Evolutionary conservation across 2,113 vertebrate species (phyloP).

Genomic region (Cinclus mexicanus): DNA sequence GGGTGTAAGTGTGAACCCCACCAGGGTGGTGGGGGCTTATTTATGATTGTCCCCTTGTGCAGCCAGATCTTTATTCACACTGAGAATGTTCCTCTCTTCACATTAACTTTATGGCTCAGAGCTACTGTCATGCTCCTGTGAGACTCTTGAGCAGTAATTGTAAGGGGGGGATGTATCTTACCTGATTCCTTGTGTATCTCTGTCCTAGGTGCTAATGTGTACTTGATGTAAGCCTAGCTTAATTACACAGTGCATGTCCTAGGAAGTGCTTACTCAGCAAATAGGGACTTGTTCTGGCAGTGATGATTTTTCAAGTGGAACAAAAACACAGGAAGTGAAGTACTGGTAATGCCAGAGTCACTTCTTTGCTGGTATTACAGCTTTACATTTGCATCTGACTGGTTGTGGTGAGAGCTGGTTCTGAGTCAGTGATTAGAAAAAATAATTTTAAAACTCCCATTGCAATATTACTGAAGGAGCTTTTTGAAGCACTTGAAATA

Average conservation of each 20-base stretch:
- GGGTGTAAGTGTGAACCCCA: background rate
- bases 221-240: background rate
- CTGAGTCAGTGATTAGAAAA: background rate
- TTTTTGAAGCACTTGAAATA: background rate
- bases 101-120: background rate
- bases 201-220: background rate
- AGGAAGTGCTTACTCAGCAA: slow-evolving; percentile 8
- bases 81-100: background rate
- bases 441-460: background rate
- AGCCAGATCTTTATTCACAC: background rate
- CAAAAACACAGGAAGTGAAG: slow-evolving; percentile 39
- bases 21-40: rapidly evolving
- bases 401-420: background rate
- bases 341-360: background rate
- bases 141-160: background rate
- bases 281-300: background rate
- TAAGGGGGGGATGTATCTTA: background rate
- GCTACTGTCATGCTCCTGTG: background rate
- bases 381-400: background rate
- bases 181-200: background rate
- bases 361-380: background rate
- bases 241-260: background rate
- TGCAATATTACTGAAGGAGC: background rate
- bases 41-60: background rate
- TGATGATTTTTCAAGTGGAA: slow-evolving; percentile 13